Evolutionary conservation across 2,797 vertebrate species (phyloP).

Genomic region (Coilia nasus): DNA sequence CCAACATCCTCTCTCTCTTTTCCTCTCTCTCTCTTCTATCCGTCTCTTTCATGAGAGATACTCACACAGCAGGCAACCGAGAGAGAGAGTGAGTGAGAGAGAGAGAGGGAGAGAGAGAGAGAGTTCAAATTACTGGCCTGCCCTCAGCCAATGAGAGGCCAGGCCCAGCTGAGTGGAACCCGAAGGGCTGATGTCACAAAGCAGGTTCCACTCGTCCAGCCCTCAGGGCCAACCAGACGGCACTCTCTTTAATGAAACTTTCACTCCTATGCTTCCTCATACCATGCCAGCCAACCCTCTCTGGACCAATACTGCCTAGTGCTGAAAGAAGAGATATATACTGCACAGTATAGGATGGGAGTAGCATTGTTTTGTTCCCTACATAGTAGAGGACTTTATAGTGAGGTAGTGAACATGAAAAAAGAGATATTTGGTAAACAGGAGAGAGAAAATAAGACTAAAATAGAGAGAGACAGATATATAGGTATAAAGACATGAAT

Average conservation of each 20-base stretch:
- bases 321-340: neutral
- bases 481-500: neutral
- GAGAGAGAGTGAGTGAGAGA: slow-evolving; percentile 33
- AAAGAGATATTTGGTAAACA: neutral
- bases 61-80: slow-evolving; percentile 34
- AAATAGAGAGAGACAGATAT: neutral
- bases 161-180: slow-evolving; percentile 63
- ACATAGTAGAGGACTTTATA: too few relatives aligned
- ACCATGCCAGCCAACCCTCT: neutral
- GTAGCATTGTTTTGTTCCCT: too few relatives aligned
- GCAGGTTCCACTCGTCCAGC: slow-evolving; percentile 52
- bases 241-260: slow-evolving; percentile 3
- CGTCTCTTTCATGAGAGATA: slow-evolving; percentile 24
- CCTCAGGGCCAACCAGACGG: neutral
- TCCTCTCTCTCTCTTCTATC: neutral
- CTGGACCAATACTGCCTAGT: neutral
- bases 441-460: neutral
- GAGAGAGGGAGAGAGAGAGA: slow-evolving; percentile 46
- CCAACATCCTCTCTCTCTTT: slow-evolving; percentile 23
- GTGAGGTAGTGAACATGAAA: too few relatives aligned
- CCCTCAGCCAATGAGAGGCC: slow-evolving; percentile 72
- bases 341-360: too few relatives aligned
- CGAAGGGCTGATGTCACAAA: slow-evolving; percentile 63
- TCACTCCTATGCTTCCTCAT: slow-evolving; percentile 8
- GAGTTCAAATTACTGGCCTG: slow-evolving; percentile 76